These are phyloP conservation scores for Thaumetopoea pityocampa DNA, from an alignment of 1,140 invertebrate species.

Conservation along the genomic window DNA sequence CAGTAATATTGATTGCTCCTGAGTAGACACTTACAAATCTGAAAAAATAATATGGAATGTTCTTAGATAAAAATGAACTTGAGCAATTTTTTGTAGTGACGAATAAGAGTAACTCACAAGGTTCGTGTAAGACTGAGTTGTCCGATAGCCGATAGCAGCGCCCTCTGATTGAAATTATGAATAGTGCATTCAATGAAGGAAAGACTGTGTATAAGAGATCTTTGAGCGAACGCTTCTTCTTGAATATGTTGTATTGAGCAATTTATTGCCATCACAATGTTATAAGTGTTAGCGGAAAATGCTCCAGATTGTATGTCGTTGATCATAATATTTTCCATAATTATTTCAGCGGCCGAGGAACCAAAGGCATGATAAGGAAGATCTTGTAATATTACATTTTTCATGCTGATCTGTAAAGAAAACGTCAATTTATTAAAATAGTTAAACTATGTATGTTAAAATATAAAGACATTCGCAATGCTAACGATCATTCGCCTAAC, in stretches of 20 bases:
- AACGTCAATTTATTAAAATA: neutral
- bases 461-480: conserved; percentile 3
- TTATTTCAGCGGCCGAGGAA: conserved; percentile 78
- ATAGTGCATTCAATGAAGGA: conserved; percentile 79
- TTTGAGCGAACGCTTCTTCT: conserved; percentile 79
- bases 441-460: neutral
- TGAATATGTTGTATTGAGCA: conserved; percentile 78
- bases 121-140: conserved; percentile 82
- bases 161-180: conserved; percentile 74
- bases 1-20: conserved; percentile 79
- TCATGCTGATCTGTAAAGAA: conserved; percentile 80
- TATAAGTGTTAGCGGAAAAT: conserved; percentile 80
- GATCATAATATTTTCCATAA: conserved; percentile 77
- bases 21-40: conserved; percentile 79
- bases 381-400: conserved; percentile 77
- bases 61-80: conserved; percentile 6
- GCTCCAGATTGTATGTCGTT: conserved; percentile 77
- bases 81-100: conserved; percentile 9
- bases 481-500: conserved; percentile 2
- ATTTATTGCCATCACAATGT: conserved; percentile 78
- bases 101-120: conserved; percentile 68
- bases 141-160: conserved; percentile 79
- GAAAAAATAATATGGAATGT: conserved; percentile 44
- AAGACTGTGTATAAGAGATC: conserved; percentile 79
- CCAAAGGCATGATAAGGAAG: conserved; percentile 80